Evolutionary conservation across 53 echinoderm and acorn worm genomes (phyloP).

Genomic region (Zoroaster sp.): DNA sequence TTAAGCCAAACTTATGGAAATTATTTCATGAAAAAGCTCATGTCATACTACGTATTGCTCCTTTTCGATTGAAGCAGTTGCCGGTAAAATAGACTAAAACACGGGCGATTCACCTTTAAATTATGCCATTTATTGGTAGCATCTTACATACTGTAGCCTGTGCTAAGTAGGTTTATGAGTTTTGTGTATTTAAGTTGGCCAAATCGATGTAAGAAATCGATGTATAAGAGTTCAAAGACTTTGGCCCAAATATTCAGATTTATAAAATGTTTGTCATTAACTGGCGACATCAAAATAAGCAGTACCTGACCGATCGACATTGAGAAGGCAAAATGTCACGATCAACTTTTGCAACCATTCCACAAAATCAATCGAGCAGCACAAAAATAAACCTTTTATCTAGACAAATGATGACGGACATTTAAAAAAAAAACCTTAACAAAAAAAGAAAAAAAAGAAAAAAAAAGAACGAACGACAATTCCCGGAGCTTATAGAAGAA

Average conservation of each 20-base stretch:
- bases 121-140: no score
- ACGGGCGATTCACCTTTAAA: no score
- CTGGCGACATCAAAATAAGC: neutral
- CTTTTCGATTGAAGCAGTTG: no score
- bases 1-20: no score
- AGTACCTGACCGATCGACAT: neutral
- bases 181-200: neutral
- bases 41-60: no score
- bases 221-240: neutral
- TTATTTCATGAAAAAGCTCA: no score
- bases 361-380: constrained; percentile 2
- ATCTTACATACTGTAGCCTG: no score
- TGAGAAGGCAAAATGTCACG: neutral
- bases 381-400: constrained; percentile 8
- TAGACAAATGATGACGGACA: neutral
- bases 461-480: neutral
- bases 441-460: no score
- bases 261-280: neutral
- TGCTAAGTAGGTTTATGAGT: no score
- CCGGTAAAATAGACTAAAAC: no score
- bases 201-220: neutral
- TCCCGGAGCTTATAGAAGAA: constrained; percentile 7
- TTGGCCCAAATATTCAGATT: neutral
- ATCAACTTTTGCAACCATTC: neutral
- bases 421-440: neutral